Evolutionary conservation across 2,888 invertebrate genomes (phyloP).

Genomic region (Phengaris alcon): DNA sequence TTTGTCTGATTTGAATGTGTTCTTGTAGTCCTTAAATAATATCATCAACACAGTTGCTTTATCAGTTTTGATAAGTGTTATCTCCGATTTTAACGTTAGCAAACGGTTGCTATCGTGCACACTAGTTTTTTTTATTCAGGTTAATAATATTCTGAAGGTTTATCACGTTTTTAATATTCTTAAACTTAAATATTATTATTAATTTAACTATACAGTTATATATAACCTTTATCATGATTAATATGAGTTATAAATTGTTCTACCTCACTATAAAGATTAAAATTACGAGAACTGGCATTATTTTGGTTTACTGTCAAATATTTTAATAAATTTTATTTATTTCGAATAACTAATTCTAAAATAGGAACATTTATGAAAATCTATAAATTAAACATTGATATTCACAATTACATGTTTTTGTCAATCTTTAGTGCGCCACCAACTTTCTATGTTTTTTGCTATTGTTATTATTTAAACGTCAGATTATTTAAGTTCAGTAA

Average conservation of each 20-base stretch:
- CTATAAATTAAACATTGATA: too few species aligned
- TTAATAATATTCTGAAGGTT: conserved; percentile 1
- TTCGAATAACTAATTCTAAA: too few species aligned
- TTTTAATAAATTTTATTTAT: too few species aligned
- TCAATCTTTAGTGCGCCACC: too few species aligned
- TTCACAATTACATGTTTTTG: too few species aligned
- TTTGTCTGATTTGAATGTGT: conserved; percentile 40
- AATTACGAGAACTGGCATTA: too few species aligned
- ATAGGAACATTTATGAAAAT: too few species aligned
- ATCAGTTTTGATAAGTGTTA: conserved; percentile 69
- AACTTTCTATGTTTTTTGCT: too few species aligned
- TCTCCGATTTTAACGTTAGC: conserved; percentile 52
- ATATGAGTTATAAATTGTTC: not conserved
- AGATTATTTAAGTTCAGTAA: too few species aligned
- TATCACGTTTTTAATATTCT: not conserved
- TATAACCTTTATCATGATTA: not conserved
- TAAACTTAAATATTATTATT: not conserved
- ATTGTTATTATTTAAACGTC: too few species aligned
- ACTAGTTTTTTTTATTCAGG: conserved; percentile 35
- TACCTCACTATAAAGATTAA: too few species aligned
- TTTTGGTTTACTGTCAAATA: too few species aligned
- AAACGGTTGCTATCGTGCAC: conserved; percentile 55
- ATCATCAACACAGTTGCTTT: conserved; percentile 72
- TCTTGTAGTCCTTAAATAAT: conserved; percentile 49
- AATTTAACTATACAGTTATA: not conserved